These are phyloP conservation scores for Donacobius atricapilla DNA, from an alignment of 2,113 vertebrate species.

Conservation along the genomic window DNA sequence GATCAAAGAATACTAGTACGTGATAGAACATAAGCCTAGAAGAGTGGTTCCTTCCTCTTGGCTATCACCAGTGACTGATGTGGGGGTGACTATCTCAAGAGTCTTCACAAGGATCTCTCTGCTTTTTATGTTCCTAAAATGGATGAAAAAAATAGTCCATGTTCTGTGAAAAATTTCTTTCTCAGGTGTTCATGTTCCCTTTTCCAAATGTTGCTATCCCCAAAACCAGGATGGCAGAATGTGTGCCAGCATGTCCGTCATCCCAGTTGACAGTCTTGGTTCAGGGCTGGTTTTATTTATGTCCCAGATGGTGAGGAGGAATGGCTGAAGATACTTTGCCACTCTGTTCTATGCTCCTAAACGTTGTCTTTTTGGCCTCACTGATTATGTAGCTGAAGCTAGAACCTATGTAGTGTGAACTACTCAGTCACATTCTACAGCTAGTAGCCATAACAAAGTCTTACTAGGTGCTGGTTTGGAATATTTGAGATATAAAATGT, in stretches of 20 bases:
- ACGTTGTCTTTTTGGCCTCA: background rate
- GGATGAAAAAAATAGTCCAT: background rate
- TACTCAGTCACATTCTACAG: background rate
- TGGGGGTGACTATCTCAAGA: background rate
- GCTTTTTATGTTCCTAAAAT: background rate
- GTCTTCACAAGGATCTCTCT: background rate
- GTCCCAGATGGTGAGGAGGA: background rate
- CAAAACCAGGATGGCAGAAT: background rate
- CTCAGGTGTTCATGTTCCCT: background rate
- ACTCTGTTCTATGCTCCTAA: background rate
- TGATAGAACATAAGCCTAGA: background rate
- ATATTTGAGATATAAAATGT: background rate
- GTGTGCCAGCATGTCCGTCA: background rate
- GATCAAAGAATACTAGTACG: background rate
- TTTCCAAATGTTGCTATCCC: background rate
- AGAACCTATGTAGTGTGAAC: background rate
- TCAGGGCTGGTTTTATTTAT: background rate
- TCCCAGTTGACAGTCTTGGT: background rate
- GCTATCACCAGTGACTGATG: background rate
- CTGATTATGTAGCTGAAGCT: background rate
- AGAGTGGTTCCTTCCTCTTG: background rate
- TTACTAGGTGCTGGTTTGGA: background rate
- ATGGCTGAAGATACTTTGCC: background rate
- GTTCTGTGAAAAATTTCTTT: background rate
- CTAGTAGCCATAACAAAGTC: background rate